Base-by-base conservation (phyloP, 2,888 invertebrate species). In the Nebria brevicollis region DNA sequence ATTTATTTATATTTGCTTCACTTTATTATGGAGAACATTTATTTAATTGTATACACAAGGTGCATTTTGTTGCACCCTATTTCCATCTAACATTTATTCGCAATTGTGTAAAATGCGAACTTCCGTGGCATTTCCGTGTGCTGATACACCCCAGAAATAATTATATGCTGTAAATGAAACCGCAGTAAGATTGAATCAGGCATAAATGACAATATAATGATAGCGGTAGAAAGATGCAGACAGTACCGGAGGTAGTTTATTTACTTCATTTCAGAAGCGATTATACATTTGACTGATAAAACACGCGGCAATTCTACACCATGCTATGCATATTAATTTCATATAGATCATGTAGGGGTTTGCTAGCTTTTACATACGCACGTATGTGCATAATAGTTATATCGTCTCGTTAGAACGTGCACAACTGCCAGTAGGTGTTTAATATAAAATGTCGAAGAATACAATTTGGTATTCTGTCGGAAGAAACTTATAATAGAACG, bases 181-280 rank as follows among this genome's bases (percentile, higher is more conserved):
- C 54, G 54, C 11, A 11, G 54, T 7, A 54, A 54, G 8, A 54
- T 54, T 54, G 2, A 54, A 54, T 54, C 54, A 54, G 54, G 8
- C 54, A 11, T 54, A 13, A 54, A 54, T 54, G 54, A 54, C 54
- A 54, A 13, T 13, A 54, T 54, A 54, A 54, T 54, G 54, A 3
- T 13, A 54, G 54, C 54, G 34, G 41, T 41, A 73, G 73, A 73
- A 34, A 73, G 73, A 73, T 41, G 20, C 66, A 15, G 70, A 34
- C 66, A 20, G 25, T 72, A 81, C 81, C 81, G 81, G 81, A 81
- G 81, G 76, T 81, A 70, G 72, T 81, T 75, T 81, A 81, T 81
- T 81, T 81, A 81, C 81, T 81, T 76, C 81, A 76, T 81, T 81
- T 81, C 72, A 81, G 72, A 81, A 34, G 81, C 76, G 25, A 81